Conservation (phyloP, 2,888 invertebrate species). For the Caenorhabditis auriculariae region DNA sequence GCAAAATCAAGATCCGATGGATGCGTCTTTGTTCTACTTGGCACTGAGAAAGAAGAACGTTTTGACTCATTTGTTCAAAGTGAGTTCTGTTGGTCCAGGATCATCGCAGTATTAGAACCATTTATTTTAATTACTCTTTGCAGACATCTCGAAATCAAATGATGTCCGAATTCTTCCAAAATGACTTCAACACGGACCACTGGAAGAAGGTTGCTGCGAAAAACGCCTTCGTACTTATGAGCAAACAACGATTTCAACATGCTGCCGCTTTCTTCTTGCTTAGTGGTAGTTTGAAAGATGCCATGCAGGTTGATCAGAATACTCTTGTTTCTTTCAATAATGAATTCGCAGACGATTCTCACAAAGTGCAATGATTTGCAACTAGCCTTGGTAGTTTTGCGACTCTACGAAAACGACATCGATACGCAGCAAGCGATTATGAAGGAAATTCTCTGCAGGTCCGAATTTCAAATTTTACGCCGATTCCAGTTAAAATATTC, state of each 20-base stretch:
- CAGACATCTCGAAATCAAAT: conserved; percentile 80
- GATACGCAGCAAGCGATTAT: conserved; percentile 70
- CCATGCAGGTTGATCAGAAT: conserved; percentile 76
- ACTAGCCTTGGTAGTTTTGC: conserved; percentile 86
- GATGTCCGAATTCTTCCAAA: conserved; percentile 91
- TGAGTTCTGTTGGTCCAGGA: conserved; percentile 3
- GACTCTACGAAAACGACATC: conserved; percentile 80
- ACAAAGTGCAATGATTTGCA: conserved; percentile 88
- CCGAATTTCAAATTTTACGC: not conserved
- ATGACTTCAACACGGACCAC: conserved; percentile 87
- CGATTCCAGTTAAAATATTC: conserved; percentile 2
- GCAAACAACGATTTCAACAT: conserved; percentile 92
- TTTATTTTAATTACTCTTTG: conserved; percentile 74
- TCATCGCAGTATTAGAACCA: not conserved
- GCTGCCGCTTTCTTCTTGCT: conserved; percentile 97
- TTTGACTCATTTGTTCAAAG: conserved; percentile 86
- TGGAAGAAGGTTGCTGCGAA: conserved; percentile 97
- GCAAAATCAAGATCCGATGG: conserved; percentile 87
- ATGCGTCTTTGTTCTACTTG: conserved; percentile 93
- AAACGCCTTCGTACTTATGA: conserved; percentile 93
- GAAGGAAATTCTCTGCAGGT: conserved; percentile 33
- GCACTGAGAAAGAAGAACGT: conserved; percentile 97
- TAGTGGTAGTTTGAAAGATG: conserved; percentile 89
- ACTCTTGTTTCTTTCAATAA: not conserved
- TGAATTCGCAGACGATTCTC: conserved; percentile 17